Conservation (phyloP, 2,113 vertebrate genomes). For the Poecilia latipinna region DNA sequence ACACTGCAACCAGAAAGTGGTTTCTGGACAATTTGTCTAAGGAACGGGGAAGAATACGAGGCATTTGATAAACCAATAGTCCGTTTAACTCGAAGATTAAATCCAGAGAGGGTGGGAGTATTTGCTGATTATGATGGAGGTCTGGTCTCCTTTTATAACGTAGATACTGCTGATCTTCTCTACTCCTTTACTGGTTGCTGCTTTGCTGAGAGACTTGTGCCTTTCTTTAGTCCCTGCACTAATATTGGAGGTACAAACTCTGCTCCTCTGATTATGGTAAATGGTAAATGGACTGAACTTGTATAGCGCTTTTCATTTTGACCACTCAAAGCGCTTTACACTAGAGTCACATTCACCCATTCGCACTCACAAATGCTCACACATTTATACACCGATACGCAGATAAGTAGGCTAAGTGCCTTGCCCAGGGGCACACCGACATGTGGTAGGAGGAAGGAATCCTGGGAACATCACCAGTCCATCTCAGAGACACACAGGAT, state of each 20-base stretch:
- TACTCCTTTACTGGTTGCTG: slow-evolving; percentile 11
- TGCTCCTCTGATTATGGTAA: slow-evolving; percentile 1
- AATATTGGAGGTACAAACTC: neutral
- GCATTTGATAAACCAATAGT: neutral
- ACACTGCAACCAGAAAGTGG: neutral
- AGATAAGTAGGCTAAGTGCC: no score
- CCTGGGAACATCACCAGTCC: no score
- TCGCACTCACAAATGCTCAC: no score
- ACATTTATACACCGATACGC: no score
- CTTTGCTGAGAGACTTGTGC: slow-evolving; percentile 16
- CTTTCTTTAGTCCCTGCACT: slow-evolving; percentile 11
- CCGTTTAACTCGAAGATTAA: neutral
- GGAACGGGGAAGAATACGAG: neutral
- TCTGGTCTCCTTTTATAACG: slow-evolving; percentile 20
- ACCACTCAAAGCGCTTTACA: no score
- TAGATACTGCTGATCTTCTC: neutral
- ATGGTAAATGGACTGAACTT: no score
- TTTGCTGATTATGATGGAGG: slow-evolving; percentile 21
- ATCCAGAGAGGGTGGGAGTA: slow-evolving; percentile 15
- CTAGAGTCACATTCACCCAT: no score
- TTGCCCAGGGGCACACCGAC: no score
- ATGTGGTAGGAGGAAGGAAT: no score
- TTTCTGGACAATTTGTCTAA: neutral
- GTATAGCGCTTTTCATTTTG: no score
- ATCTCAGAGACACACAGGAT: no score